Evolutionary conservation across 2,797 vertebrate species (phyloP).

Genomic region (Echiichthys vipera): DNA sequence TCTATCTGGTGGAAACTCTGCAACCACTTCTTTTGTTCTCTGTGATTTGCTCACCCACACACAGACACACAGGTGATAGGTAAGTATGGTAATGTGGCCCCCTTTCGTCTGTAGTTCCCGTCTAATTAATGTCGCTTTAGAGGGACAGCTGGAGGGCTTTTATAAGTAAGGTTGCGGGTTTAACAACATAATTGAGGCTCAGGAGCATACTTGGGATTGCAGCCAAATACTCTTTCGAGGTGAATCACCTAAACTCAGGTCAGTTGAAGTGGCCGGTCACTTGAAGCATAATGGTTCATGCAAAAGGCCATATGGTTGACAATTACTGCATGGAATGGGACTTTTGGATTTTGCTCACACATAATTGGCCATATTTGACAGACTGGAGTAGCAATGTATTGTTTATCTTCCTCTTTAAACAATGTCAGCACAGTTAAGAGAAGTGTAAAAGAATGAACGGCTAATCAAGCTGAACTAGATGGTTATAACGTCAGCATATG

Average conservation of each 20-base stretch:
- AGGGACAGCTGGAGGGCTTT: conserved; percentile 64
- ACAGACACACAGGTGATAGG: conserved; percentile 47
- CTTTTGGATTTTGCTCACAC: conserved; percentile 9
- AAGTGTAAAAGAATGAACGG: conserved; percentile 4
- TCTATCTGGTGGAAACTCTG: conserved; percentile 8
- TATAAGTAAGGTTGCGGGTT: conserved; percentile 72
- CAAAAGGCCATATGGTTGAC: conserved; percentile 36
- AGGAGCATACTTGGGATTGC: conserved; percentile 37
- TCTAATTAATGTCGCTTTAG: conserved; percentile 80
- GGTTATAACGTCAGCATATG: background rate
- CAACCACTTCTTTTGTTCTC: conserved; percentile 20
- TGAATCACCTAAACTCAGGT: conserved; percentile 54
- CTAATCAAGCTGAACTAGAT: background rate
- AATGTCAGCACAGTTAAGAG: background rate
- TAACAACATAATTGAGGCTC: conserved; percentile 77
- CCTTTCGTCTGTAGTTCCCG: conserved; percentile 54
- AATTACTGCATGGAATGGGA: conserved; percentile 21
- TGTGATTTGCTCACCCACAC: conserved; percentile 35
- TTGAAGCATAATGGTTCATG: conserved; percentile 34
- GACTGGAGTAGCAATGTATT: conserved; percentile 5
- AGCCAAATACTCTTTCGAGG: conserved; percentile 55
- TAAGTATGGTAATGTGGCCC: conserved; percentile 65
- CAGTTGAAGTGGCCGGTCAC: conserved; percentile 44
- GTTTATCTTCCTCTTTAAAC: conserved; percentile 25
- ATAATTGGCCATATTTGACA: conserved; percentile 45